Base-by-base conservation (phyloP, 2,797 vertebrate genomes). In the Threskiornis aethiopicus region DNA sequence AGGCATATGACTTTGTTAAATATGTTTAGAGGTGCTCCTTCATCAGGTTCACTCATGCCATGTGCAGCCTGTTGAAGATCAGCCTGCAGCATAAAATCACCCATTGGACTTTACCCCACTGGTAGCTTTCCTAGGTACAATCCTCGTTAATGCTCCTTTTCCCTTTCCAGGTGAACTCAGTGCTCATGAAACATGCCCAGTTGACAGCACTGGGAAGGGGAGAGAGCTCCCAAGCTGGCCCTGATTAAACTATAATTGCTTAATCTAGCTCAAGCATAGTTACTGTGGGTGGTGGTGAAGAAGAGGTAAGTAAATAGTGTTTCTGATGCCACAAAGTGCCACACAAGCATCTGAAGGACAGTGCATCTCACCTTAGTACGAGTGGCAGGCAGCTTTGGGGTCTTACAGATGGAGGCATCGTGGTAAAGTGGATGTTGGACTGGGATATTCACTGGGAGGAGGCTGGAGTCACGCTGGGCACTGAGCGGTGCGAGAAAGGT, bases 101-200 rank as follows among this genome's bases (percentile, higher is more conserved):
- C 44, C 0, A 0, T 7, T 75, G 73, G 69, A 54, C 75, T 87
- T 69, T 9, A 54, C 21, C 72, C 57, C 0, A 0, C 46, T 1
- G 0, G 44, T 89, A 83, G 57, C 65, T 94, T 89, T 78, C 57
- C 58, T 69, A 69, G 87, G 44, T 64, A 44, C 44, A 42, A 28
- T 69, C 65, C 57, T 55, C 11, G 65, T 69, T 57, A 21, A 19
- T 62, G 69, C n/a, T 94, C 37, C 61, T 14, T 94, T 90, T 84
- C 72, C 73, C 72, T 94, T 94, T 91, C 75, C 67, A 86, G 64
- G 79, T 81, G 69, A 93, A 89, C 83, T 82, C 87, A 70, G 82
- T 93, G 64, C 79, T 91, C 88, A 52, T 78, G 84, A 95, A 97
- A 91, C 39, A 35, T 66, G 72, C 47, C 82, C 75, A 57, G 52